These are phyloP conservation scores for Aelia acuminata DNA, from an alignment of 2,888 invertebrate species.

Conservation along the genomic window DNA sequence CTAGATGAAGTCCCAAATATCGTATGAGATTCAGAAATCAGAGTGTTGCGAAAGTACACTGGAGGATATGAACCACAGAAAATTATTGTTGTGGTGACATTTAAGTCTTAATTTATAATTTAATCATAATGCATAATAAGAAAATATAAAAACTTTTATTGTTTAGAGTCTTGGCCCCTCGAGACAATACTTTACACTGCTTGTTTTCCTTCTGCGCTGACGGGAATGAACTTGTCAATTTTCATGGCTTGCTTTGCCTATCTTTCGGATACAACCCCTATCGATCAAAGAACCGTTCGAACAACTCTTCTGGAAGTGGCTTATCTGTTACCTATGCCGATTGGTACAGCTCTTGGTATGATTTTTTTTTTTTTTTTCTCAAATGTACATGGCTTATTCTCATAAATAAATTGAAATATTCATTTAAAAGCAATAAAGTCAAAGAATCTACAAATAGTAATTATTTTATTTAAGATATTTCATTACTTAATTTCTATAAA, in stretches of 20 bases:
- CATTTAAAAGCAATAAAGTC: no score
- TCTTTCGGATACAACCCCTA: slow-evolving; percentile 82
- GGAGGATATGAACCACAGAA: no score
- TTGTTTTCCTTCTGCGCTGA: slow-evolving; percentile 81
- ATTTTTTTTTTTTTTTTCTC: background rate
- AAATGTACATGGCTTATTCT: background rate
- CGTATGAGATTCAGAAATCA: no score
- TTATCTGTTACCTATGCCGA: slow-evolving; percentile 86
- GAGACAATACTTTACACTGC: slow-evolving; percentile 83
- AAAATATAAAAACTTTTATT: slow-evolving; percentile 45
- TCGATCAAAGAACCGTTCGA: slow-evolving; percentile 80
- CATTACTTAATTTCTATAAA: no score
- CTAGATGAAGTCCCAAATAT: no score
- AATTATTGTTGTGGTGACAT: no score
- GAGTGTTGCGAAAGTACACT: no score
- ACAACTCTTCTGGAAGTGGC: slow-evolving; percentile 87
- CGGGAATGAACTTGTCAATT: slow-evolving; percentile 85
- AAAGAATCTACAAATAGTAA: no score
- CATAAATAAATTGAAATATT: no score
- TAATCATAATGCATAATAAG: no score
- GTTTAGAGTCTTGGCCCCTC: slow-evolving; percentile 77
- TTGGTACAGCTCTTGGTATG: slow-evolving; percentile 82
- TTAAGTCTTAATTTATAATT: no score
- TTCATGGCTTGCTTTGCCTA: slow-evolving; percentile 86
- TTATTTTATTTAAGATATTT: no score